Evolutionary conservation across 2,888 invertebrate genomes (phyloP), one percentile per base, ranked within the genome.

Genomic region (Agrenia bidenticulata): DNA sequence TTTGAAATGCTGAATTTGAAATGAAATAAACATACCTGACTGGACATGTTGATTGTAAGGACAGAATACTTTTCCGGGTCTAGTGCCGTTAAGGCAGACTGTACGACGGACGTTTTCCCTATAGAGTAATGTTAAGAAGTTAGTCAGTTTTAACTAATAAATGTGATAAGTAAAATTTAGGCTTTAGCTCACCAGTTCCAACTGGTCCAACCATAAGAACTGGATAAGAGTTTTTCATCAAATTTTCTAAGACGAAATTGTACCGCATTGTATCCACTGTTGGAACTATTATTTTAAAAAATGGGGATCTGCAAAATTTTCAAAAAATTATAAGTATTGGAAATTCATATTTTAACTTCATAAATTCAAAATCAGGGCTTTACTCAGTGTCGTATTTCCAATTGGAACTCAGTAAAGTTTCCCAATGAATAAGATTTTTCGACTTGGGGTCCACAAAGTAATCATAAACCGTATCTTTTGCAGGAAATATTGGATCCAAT

Each of bases 181-280:
- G n/a, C n/a, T n/a, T n/a, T n/a, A 19, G 37, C 55, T 90, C 15
- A 13, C 90, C 90, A 0, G 92, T 91, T n/a, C 94, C 94, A 0
- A 92, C 90, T 32, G 90, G 88, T 0, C 94, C 94, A 0, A 89
- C 88, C 42, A 94, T 79, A 74, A 94, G 80, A 2, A 90, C 88
- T 0, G 92, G 91, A 78, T 84, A 83, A 0, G 87, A 87, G 5
- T 84, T 81, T 39, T 80, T 79, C 61, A 93, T 79, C 67, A 92
- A 84, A 7, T 85, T 82, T 11, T 85, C 83, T 0, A 90, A 86
- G 2, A 94, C 81, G 77, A 85, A 86, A 78, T 90, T 87, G 78
- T 94, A 91, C 9, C 94, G 84, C n/a, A 92, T 84, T 17, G 92
- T 91, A 80, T 94, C 94, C 32, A 92, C 87, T 0, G 93, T 94